A percentile compares a stretch with the other conserved stretches of the same genome.
Evolutionary conservation across 30 jellyfish, hydroid and myxozoan species (phyloP).

Genomic region (Pseudorhiza aurosa): DNA sequence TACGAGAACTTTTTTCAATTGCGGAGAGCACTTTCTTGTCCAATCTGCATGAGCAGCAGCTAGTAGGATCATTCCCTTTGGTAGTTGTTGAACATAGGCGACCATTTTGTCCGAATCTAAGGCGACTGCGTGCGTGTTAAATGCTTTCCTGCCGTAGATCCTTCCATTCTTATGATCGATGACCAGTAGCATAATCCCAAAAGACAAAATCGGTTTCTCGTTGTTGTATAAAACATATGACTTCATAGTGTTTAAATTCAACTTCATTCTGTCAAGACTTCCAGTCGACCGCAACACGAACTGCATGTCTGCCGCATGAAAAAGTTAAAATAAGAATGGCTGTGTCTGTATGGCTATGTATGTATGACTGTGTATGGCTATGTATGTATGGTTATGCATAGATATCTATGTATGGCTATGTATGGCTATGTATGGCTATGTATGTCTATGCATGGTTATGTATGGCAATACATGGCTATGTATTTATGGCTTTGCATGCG

Average conservation of each 20-base stretch:
- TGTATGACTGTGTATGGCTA: too few relatives aligned
- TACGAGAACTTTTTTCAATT: not conserved
- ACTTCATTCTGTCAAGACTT: not conserved
- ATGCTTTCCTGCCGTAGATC: not conserved
- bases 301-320: constrained; percentile 53
- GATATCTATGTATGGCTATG: too few relatives aligned
- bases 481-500: too few relatives aligned
- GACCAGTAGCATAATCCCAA: constrained; percentile 20
- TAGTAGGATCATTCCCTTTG: constrained; percentile 23
- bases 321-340: not conserved
- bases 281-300: constrained; percentile 42
- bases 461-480: too few relatives aligned
- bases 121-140: not conserved
- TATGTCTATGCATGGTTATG: too few relatives aligned
- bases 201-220: not conserved
- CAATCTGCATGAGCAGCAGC: constrained; percentile 33
- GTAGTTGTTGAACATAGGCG: not conserved
- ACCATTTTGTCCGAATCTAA: not conserved
- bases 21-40: constrained; percentile 1
- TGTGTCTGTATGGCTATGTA: too few relatives aligned
- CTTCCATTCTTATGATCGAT: constrained; percentile 30
- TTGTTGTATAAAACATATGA: constrained; percentile 11
- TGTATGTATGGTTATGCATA: too few relatives aligned
- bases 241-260: not conserved
- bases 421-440: too few relatives aligned